Base-by-base conservation (phyloP, 1,140 invertebrate genomes). In the Drosophila funebris region DNA sequence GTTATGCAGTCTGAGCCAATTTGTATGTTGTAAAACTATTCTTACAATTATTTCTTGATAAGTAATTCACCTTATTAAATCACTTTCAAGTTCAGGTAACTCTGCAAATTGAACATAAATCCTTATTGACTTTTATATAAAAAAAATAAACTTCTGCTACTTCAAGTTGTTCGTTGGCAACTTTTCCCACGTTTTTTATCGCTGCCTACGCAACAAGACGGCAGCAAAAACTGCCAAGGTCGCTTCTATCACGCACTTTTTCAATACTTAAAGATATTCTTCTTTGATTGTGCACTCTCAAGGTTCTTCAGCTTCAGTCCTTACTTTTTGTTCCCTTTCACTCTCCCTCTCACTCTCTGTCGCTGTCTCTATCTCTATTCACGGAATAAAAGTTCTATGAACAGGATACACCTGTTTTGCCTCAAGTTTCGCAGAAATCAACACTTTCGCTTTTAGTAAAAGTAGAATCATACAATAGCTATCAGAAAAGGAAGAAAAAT, bases 371-470 rank as follows among this genome's bases (percentile, higher is more conserved):
- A 6, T 4, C 3, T 37, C 33, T 52, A n/a, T 62, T 57, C 29
- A 71, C 44, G 43, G 37, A 14, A 57, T 5, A 41, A 56, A 70
- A 69, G 76, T 50, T 18, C 7, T 18, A 48, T 39, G 37, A 56
- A 54, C 82, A 87, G 82, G 82, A 87, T 75, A 71, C 82, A 87
- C 82, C 82, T 87, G 82, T 67, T 85, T 43, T 50, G 56, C 63
- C 48, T 66, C 54, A 56, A 66, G 54, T 63, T 82, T 78, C 75
- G 74, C 64, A 77, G 74, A 88, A 88, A 88, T 87, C 78, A 87
- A 82, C 82, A 87, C 82, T 87, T 87, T 88, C 78, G 74, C 75
- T 87, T 82, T 73, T 48, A 29, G 22, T n/a, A 22, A 22, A 53
- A 29, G 11, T 14, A 43, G 39, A 0, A 24, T 13, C 13, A 50